Base-by-base conservation (phyloP, 2,113 vertebrate genomes). In the Nyctibius bracteatus region DNA sequence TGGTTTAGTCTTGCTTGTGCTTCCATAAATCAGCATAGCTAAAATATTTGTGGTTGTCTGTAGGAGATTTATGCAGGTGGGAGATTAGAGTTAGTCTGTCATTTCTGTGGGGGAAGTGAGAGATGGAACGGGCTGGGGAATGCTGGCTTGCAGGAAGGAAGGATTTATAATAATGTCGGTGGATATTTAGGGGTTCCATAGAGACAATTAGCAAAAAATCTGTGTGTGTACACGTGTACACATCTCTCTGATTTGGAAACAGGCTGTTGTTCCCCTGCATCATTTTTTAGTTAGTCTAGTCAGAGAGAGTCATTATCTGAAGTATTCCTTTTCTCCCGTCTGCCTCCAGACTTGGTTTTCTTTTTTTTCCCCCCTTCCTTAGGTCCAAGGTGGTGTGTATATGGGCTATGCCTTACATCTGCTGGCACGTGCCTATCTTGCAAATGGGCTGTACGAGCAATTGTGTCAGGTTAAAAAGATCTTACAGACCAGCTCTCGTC, bases 11-110 rank as follows among this genome's bases (percentile, higher is more conserved):
- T 96, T 95, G 94, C 95, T 92, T 68, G 72, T 91, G 94, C 95
- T 87, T 91, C 96, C 93, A 97, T 98, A 98, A 98, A 98, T 98
- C 98, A 98, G 94, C 97, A 98, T 97, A 97, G 96, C 97, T 98
- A 97, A 98, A 97, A 98, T 98, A 98, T 98, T 98, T 98, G 98
- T 97, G 97, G 97, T 97, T 95, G 94, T 97, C 98, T 97, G 96
- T 94, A 94, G 92, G 94, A 98, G 98, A 98, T 98, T 98, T 98
- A 98, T 98, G 98, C 94, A 86, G 91, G 95, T 97, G 95, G 96
- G 97, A 97, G 97, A 98, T 98, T 97, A 97, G 96, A 98, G 94
- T 96, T 95, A 91, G 80, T 98, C 98, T 97, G 97, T 98, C 97
- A 97, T 96, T 91, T 96, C 61, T 97, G 91, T 89, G 93, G 91